phyloP scores from a whole-genome alignment of 2,888 invertebrate species.

The Metalampra italica region DNA sequence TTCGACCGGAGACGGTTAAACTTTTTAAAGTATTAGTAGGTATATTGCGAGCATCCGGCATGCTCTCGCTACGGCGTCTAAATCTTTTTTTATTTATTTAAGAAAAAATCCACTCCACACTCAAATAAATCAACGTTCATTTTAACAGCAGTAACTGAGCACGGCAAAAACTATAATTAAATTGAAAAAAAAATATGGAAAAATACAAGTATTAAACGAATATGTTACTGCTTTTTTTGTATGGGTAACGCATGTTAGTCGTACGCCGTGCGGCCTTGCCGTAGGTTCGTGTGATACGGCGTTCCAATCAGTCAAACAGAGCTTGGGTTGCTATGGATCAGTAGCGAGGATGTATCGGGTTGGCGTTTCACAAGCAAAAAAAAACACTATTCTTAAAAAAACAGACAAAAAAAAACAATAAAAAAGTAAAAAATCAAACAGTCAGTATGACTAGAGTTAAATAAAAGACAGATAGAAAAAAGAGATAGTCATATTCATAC shows the following conservation, averaged over 20 bases:
- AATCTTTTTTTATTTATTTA: conserved; percentile 28
- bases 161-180: conserved; percentile 42
- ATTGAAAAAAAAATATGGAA: conserved; percentile 29
- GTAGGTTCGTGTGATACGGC: conserved; percentile 38
- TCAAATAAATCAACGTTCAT: conserved; percentile 58
- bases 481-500: conserved; percentile 72
- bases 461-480: conserved; percentile 67
- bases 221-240: conserved; percentile 57
- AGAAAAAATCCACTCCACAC: conserved; percentile 77
- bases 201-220: conserved; percentile 44
- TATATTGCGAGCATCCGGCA: conserved; percentile 57
- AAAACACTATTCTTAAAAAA: conserved; percentile 63
- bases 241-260: conserved; percentile 63
- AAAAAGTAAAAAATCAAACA: conserved; percentile 66
- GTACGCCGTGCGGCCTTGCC: conserved; percentile 45
- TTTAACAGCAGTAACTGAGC: conserved; percentile 65
- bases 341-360: conserved; percentile 70
- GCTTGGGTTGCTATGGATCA: conserved; percentile 58
- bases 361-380: conserved; percentile 74
- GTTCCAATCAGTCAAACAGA: conserved; percentile 33
- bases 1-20: conserved; percentile 49
- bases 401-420: conserved; percentile 42
- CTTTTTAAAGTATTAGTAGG: conserved; percentile 49
- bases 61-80: conserved; percentile 48
- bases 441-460: conserved; percentile 76